These are phyloP conservation scores for Nerophis lumbriciformis DNA, from an alignment of 2,113 vertebrate species.

Conservation along the genomic window DNA sequence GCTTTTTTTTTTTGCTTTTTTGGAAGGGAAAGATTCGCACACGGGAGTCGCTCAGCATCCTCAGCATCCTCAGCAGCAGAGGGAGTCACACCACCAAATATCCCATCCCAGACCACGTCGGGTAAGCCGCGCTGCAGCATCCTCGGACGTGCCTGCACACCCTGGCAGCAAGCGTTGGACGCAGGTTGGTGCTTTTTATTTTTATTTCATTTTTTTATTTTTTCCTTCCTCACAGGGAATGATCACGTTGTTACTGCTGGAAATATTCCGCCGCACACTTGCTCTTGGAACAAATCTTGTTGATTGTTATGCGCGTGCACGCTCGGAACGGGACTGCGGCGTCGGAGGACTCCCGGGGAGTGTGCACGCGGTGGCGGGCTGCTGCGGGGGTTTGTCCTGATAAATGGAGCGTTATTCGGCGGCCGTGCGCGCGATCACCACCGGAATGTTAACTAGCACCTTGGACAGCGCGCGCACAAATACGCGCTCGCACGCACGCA, in stretches of 20 bases:
- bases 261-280: not conserved
- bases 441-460: constrained; percentile 73
- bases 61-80: constrained; percentile 19
- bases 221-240: no score
- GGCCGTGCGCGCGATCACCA: constrained; percentile 64
- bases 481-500: no score
- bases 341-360: not conserved
- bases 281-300: no score
- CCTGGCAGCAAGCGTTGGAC: constrained; percentile 37
- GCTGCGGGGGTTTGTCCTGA: constrained; percentile 48
- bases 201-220: no score
- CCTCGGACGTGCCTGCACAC: constrained; percentile 3
- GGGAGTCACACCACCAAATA: constrained; percentile 50
- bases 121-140: constrained; percentile 32
- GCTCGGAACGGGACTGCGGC: constrained; percentile 1
- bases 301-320: constrained; percentile 17
- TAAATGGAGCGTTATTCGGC: constrained; percentile 68
- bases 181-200: constrained; percentile 39
- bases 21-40: constrained; percentile 9
- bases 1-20: not conserved
- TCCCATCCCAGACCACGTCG: constrained; percentile 65
- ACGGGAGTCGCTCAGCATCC: constrained; percentile 42
- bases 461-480: constrained; percentile 52
- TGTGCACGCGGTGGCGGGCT: constrained; percentile 34
- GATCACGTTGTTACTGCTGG: not conserved